Evolutionary conservation across 2,888 invertebrate genomes (phyloP).

Genomic region (Nephrocerus scutellatus): DNA sequence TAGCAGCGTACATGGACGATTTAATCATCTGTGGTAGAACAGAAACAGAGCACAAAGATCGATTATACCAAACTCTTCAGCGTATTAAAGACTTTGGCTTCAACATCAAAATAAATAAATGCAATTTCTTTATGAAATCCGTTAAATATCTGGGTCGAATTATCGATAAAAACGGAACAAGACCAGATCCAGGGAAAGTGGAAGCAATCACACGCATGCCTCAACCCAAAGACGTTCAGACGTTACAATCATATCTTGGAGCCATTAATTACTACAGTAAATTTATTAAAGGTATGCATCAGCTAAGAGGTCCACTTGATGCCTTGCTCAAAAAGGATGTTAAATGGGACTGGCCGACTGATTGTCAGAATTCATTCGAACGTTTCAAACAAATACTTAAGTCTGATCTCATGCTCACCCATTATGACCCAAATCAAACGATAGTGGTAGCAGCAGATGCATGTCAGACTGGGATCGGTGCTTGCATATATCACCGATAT

Average conservation of each 20-base stretch:
- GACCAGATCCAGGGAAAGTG: slow-evolving; percentile 8
- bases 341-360: slow-evolving; percentile 16
- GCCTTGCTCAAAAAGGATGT: slow-evolving; percentile 7
- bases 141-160: slow-evolving; percentile 14
- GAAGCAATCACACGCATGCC: slow-evolving; percentile 3
- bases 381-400: slow-evolving; percentile 18
- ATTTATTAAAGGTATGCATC: slow-evolving; percentile 12
- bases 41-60: slow-evolving; percentile 12
- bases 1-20: slow-evolving; percentile 18
- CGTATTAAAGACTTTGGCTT: slow-evolving; percentile 14
- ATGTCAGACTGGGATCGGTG: slow-evolving; percentile 9
- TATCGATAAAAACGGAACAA: slow-evolving; percentile 4
- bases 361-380: slow-evolving; percentile 15
- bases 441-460: slow-evolving; percentile 14
- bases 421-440: slow-evolving; percentile 5
- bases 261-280: slow-evolving; percentile 17
- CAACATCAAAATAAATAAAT: slow-evolving; percentile 15
- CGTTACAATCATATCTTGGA: slow-evolving; percentile 11
- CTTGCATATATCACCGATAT: slow-evolving; percentile 18
- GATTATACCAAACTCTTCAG: slow-evolving; percentile 8
- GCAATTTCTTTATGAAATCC: slow-evolving; percentile 12
- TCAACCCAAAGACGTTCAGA: slow-evolving; percentile 8
- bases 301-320: slow-evolving; percentile 11
- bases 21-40: slow-evolving; percentile 16
- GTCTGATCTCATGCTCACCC: slow-evolving; percentile 11